Conservation (phyloP, 2,888 invertebrate genomes). For the Sylvicola cinctus region DNA sequence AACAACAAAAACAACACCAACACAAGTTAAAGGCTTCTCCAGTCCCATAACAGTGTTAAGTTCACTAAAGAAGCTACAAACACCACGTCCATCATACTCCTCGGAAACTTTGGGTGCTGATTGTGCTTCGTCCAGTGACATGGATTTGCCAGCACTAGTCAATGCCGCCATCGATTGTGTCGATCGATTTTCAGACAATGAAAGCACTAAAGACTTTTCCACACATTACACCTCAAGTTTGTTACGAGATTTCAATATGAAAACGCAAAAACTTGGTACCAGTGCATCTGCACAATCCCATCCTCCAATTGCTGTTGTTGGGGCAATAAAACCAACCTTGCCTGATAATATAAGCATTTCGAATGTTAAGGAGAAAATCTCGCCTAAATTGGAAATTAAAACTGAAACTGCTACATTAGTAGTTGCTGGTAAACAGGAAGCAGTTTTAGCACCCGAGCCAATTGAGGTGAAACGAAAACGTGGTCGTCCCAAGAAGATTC, state of each 20-base stretch:
- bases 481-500: slow-evolving; percentile 20
- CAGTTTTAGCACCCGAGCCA: neutral
- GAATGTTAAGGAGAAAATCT: no score
- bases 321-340: no score
- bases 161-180: slow-evolving; percentile 56
- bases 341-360: no score
- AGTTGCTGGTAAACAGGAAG: neutral
- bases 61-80: no score
- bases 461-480: slow-evolving; percentile 16
- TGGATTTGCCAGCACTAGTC: slow-evolving; percentile 54
- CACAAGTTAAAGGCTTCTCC: neutral
- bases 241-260: slow-evolving; percentile 61
- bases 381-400: no score
- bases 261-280: slow-evolving; percentile 18
- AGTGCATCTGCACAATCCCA: no score
- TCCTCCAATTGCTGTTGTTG: no score
- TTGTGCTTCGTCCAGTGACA: slow-evolving; percentile 40
- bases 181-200: slow-evolving; percentile 53
- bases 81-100: neutral
- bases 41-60: neutral
- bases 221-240: slow-evolving; percentile 51
- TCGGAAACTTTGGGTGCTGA: slow-evolving; percentile 16
- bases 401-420: slow-evolving; percentile 11
- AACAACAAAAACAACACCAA: neutral
- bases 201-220: slow-evolving; percentile 29